Evolutionary conservation across 2,797 vertebrate species (phyloP), one percentile per base, ranked within the genome.

Genomic region (Esox lucius): DNA sequence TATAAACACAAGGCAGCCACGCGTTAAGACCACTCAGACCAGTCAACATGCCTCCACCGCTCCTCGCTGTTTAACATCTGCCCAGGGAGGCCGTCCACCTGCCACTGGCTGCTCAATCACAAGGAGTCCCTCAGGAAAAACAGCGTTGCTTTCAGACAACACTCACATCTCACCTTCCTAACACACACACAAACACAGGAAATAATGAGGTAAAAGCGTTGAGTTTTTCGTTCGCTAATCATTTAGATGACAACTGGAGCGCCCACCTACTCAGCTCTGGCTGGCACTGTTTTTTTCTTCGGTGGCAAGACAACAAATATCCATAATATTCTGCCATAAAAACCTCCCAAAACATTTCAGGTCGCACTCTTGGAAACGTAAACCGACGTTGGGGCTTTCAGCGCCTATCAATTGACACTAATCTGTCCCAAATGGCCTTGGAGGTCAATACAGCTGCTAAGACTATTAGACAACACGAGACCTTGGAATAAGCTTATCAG

Each of bases 341-440:
- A 69, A 71, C 62, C 31, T 8, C 68, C 48, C 46, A 28, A 70
- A 70, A 49, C 48, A 51, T 51, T 28, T 35, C 46, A 51, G 26
- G 24, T 19, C 12, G 48, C 68, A 65, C 24, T 42, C 68, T 22
- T 26, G 19, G 28, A 70, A 49, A 15, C 26, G 35, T 64, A 15
- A 31, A 65, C 31, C 74, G 66, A 51, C 33, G 64, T 69, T 84
- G 77, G 75, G 13, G 19, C 74, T 88, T 84, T 78, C 70, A 73
- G 78, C 84, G 82, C 35, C 35, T 87, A 81, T 83, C 86, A 78
- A 83, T 19, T 13, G 49, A 17, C 51, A 4, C 8, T 90, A 92
- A 91, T 92, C 90, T 87, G 76, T 83, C 88, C 89, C 91, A 91
- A 91, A 91, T 91, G 89, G 84, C 71, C 85, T 78, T 51, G 79